Evolutionary conservation across 2,113 vertebrate species (phyloP), one percentile per base, ranked within the genome.

Genomic region (Aramus guarauna): DNA sequence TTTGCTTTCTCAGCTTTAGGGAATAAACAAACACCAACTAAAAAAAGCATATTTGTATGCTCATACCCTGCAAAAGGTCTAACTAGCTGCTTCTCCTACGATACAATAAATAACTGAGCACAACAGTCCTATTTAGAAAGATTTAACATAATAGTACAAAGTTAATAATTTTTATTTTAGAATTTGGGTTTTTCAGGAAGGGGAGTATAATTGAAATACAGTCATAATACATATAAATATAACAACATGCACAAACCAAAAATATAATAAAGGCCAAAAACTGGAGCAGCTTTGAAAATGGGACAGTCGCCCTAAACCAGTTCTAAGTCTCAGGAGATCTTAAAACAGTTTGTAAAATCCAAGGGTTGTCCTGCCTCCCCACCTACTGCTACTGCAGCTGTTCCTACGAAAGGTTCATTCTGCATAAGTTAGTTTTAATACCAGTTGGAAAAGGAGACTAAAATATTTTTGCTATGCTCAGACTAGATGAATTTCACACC

Each of bases 401-500:
- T 66, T 94, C 22, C 62, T 69, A 45, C 16, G 79, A 48, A 78
- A 89, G 32, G 50, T 78, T 94, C 8, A 3, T 48, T 82, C 53
- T 92, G 77, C 32, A 68, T n/a, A 89, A 95, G 69, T 69, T 90
- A 66, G 79, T 73, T 87, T 81, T 76, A 93, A 79, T 90, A 96
- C 45, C 45, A 78, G 29, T 19, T 95, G 93, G 91, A 85, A 95
- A 95, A 87, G 37, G 71, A 94, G 77, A 66, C 86, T 39, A 56
- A 87, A 87, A 94, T 96, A 69, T 89, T 96, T 95, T 92, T 91
- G 89, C 80, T 73, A 11, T 85, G 77, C 94, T 95, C 78, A 91
- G 87, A 52, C 89, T 69, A 66, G 77, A 91, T 93, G 74, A 83
- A 97, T 96, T 97, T 96, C 89, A 97, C 92, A 96, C 85, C 30